Evolutionary conservation across 2,113 vertebrate species (phyloP), one percentile per base, ranked within the genome.

Genomic region (Ancistrus triradiatus): DNA sequence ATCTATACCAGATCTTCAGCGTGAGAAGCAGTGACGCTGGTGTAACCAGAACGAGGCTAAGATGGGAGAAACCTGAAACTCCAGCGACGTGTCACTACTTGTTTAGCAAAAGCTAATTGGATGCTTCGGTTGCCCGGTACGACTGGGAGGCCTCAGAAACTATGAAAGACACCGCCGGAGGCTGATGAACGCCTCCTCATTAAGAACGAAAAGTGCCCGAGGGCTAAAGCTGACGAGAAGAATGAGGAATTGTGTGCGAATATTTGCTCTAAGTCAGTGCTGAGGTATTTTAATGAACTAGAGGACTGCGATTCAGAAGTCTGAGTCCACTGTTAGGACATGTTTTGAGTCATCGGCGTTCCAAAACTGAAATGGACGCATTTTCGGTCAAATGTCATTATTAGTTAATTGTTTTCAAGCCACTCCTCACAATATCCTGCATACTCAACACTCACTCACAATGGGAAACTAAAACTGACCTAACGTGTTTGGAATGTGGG

Each of bases 41-140:
- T 10, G 2, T 13, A 9, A 21, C 49, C 25, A 3, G 0, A 27
- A 51, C 31, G 47, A n/a, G 13, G 17, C 14, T n/a, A 1, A 19
- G 2, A n/a, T 7, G 49, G 49, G 25, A 51, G 37, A 37, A 63
- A 27, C 17, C 38, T 24, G 49, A 43, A 19, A 17, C 10, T 48
- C 1, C 33, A 22, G 6, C 18, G 13, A 21, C 11, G 17, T 8
- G 6, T 13, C 24, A 19, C 15, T 18, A 27, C 31, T 40, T 13
- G 11, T 37, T 18, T 24, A 18, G 21, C 19, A 22, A n/a, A 17
- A 3, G 28, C 25, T 48, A 49, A 59, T 46, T 28, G 11, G 3
- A 44, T 63, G 27, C 17, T 46, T 69, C 25, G 1, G 11, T 17
- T n/a, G n/a, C n/a, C n/a, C n/a, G n/a, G n/a, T n/a, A n/a, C n/a